phyloP scores from a whole-genome alignment of 37 sponge, comb jelly and placozoan species.

The Spongilla lacustris region DNA sequence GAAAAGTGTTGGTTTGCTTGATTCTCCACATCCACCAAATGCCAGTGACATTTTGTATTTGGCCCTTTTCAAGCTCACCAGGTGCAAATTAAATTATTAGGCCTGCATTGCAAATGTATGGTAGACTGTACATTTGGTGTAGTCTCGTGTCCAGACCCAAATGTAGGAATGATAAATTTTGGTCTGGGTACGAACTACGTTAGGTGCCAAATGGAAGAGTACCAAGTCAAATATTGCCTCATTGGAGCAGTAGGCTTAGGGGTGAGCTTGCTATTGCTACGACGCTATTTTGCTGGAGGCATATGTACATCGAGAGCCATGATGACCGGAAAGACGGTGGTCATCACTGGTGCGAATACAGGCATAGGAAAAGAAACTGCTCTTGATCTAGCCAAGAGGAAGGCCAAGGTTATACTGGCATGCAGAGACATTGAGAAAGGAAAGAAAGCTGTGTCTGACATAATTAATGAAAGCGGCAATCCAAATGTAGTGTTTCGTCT shows the following conservation, averaged over 20 bases:
- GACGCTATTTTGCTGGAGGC: not conserved
- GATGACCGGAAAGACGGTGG: constrained; percentile 79
- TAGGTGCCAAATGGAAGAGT: not conserved
- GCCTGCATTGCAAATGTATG: too few relatives aligned
- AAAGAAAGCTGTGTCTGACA: constrained; percentile 58
- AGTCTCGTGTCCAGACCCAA: too few relatives aligned
- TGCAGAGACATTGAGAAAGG: constrained; percentile 76
- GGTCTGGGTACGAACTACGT: too few relatives aligned
- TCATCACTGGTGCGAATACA: constrained; percentile 90
- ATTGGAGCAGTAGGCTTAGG: not conserved
- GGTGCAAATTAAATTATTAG: too few relatives aligned
- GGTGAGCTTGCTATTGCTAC: not conserved
- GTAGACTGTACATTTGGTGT: too few relatives aligned
- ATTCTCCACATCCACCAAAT: too few relatives aligned
- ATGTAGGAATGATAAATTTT: too few relatives aligned
- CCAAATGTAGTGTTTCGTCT: constrained; percentile 52
- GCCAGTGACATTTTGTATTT: too few relatives aligned
- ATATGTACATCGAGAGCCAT: not conserved
- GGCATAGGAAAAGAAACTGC: constrained; percentile 91
- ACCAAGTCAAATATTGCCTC: not conserved
- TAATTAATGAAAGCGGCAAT: constrained; percentile 47
- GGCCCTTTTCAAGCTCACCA: too few relatives aligned
- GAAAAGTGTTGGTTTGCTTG: too few relatives aligned
- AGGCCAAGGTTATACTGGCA: constrained; percentile 84
- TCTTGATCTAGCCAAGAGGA: constrained; percentile 75